Conservation (phyloP, 2,113 vertebrate species). For the Pogonocichla stellata region DNA sequence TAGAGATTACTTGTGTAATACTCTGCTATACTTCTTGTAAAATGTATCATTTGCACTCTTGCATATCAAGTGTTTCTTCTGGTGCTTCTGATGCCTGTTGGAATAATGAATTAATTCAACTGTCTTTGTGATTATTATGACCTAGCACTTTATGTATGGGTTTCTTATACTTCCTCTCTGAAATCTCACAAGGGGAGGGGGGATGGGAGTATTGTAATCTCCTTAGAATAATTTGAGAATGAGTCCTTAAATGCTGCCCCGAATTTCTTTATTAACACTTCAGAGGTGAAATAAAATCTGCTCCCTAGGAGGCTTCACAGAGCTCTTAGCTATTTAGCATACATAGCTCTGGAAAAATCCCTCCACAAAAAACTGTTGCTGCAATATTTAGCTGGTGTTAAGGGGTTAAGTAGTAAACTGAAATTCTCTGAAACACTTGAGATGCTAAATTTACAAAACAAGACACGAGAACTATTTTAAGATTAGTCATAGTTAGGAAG, state of each 20-base stretch:
- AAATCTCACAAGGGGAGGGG: not conserved
- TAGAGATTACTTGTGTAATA: not conserved
- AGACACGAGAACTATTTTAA: not conserved
- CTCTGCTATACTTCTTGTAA: not conserved
- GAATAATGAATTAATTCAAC: not conserved
- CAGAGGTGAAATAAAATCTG: not conserved
- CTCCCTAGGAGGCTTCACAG: not conserved
- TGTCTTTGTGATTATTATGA: not conserved
- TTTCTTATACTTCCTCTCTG: not conserved
- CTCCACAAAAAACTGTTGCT: not conserved
- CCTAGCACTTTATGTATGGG: not conserved
- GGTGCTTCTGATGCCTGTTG: not conserved
- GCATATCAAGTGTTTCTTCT: not conserved
- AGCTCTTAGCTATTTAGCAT: not conserved
- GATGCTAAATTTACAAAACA: not conserved
- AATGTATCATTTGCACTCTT: not conserved
- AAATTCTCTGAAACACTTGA: not conserved
- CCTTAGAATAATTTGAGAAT: not conserved
- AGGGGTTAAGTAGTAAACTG: constrained; percentile 3
- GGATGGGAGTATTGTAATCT: not conserved
- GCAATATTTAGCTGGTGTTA: not conserved
- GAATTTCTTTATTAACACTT: not conserved
- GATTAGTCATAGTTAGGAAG: constrained; percentile 34
- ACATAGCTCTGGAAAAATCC: not conserved
- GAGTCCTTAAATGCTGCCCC: not conserved